Evolutionary conservation across 2,113 vertebrate species (phyloP), one percentile per base, ranked within the genome.

Genomic region (Azemiops feae): DNA sequence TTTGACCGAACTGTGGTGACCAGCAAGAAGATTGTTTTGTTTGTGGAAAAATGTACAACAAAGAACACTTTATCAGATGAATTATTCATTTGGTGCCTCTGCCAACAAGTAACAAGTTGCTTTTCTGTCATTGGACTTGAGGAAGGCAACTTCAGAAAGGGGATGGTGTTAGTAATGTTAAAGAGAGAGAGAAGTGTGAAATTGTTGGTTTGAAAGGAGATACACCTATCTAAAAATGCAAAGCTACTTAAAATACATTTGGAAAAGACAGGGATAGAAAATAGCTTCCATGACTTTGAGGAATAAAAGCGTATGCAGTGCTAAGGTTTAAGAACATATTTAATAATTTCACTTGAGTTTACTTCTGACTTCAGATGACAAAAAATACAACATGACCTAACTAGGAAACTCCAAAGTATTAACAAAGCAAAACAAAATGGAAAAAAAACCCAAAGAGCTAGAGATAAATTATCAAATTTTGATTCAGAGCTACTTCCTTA

Each of bases 81-180:
- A 98, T 97, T 97, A 98, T 97, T 97, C 96, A 98, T 97, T 96
- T 93, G 96, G 39, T 95, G 87, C 91, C 96, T 97, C 96, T 86
- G 92, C 94, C 93, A 96, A 96, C 93, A 96, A 94, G 94, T 96
- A 97, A 92, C 8, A 88, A 50, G 23, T 96, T 96, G 94, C 95
- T 94, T 97, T 96, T 97, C 94, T 97, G 95, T 96, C 96, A 96
- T 34, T 39, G 69, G 16, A 39, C 93, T 53, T n/a, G 18, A 92
- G 93, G 93, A 86, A 58, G 52, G 20, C 1, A 30, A 11, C 18
- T 69, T 92, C 53, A 92, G 93, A 94, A 95, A 30, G n/a, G 91
- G 90, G 91, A 95, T 94, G 94, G 91, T 96, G 94, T 92, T 96
- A 95, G 93, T 91, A 85, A 93, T 96, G 85, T 88, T 96, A 93